phyloP scores from a whole-genome alignment of 2,113 vertebrate species.

The Galeopterus variegatus region DNA sequence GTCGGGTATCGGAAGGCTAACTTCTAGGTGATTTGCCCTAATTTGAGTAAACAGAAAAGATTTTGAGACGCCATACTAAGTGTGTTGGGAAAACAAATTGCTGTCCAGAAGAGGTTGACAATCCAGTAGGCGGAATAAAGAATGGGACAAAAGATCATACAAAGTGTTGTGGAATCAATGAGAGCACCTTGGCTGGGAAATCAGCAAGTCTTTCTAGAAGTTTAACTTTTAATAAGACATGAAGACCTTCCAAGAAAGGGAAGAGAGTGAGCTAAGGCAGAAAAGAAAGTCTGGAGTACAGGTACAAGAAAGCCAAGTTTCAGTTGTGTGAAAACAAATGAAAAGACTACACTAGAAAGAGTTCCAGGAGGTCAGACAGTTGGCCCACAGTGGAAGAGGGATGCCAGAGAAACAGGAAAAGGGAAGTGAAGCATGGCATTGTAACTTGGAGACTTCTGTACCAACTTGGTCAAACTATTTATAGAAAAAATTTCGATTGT shows the following conservation, averaged over 20 bases:
- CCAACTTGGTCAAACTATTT: not conserved
- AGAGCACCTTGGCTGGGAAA: not conserved
- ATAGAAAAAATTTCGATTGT: not conserved
- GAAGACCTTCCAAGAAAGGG: constrained; percentile 48
- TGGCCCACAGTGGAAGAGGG: not conserved
- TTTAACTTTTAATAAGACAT: not conserved
- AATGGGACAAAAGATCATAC: not conserved
- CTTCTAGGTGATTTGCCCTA: not conserved
- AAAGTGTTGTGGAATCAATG: not conserved
- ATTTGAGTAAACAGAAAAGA: not conserved
- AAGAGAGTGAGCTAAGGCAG: not conserved
- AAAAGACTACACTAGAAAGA: not conserved
- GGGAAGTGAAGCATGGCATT: not conserved
- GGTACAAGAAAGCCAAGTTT: constrained; percentile 37
- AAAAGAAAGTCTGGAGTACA: not conserved
- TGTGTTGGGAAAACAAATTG: not conserved
- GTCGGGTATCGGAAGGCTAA: not conserved
- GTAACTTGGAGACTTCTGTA: constrained; percentile 16
- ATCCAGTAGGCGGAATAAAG: not conserved
- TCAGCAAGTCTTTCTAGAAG: not conserved
- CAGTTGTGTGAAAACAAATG: not conserved
- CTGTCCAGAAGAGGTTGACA: not conserved
- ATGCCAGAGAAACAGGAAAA: constrained; percentile 61
- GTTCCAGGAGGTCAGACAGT: not conserved
- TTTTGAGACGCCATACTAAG: not conserved